phyloP scores from a whole-genome alignment of 1,140 invertebrate genomes.

The Tribolium castaneum region DNA sequence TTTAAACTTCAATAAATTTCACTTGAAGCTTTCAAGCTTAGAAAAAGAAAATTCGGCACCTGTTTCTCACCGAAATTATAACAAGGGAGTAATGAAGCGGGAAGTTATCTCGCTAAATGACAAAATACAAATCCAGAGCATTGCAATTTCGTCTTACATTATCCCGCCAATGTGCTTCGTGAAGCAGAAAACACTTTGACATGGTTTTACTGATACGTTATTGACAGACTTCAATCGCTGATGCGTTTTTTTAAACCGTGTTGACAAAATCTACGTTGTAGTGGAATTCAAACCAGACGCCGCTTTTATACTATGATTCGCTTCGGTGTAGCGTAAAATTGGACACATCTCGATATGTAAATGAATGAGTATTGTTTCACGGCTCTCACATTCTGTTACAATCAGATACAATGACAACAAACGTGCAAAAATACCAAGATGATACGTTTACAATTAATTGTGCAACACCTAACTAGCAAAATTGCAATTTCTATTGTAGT shows the following conservation, averaged over 20 bases:
- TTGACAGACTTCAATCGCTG: constrained; percentile 12
- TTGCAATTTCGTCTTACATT: constrained; percentile 15
- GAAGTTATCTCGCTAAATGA: constrained; percentile 14
- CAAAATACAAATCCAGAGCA: background rate
- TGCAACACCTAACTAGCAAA: background rate
- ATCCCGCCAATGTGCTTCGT: background rate
- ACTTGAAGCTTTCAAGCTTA: background rate
- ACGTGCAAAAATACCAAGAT: constrained; percentile 16
- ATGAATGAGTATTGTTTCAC: constrained; percentile 30
- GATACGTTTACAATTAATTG: constrained; percentile 5
- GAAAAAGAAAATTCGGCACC: background rate
- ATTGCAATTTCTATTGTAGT: too few species aligned
- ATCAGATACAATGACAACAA: constrained; percentile 20
- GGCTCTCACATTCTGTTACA: constrained; percentile 13
- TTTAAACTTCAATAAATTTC: background rate
- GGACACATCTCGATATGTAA: constrained; percentile 25
- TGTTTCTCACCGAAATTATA: background rate
- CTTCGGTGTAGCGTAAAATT: background rate
- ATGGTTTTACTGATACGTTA: constrained; percentile 15
- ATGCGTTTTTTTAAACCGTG: background rate
- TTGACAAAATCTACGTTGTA: background rate
- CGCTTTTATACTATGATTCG: background rate
- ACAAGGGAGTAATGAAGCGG: background rate
- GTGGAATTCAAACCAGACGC: background rate
- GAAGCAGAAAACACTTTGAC: constrained; percentile 11